These are phyloP conservation scores for Crotalus viridis DNA, from an alignment of 2,113 vertebrate species.

Conservation along the genomic window DNA sequence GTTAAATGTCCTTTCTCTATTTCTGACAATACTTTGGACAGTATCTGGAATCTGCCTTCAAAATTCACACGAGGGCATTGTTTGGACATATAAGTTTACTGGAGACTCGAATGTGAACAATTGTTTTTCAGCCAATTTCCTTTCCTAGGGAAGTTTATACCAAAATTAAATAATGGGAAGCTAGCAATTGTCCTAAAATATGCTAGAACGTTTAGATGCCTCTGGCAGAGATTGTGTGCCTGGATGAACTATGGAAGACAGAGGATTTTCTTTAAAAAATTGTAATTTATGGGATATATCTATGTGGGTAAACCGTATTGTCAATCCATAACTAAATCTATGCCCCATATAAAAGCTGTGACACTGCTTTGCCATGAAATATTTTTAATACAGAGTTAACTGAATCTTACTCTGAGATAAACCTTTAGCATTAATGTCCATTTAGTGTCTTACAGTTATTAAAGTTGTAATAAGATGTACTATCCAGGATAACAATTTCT, in stretches of 20 bases:
- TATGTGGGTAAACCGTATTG: background rate
- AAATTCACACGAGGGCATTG: background rate
- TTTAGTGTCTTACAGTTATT: background rate
- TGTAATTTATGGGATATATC: background rate
- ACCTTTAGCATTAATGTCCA: background rate
- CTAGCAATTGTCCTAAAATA: background rate
- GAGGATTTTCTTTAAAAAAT: background rate
- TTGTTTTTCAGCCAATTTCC: background rate
- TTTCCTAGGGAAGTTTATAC: background rate
- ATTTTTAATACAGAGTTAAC: background rate
- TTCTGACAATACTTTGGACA: background rate
- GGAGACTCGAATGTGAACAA: background rate
- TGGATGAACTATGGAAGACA: background rate
- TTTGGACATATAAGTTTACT: background rate
- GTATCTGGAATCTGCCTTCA: background rate
- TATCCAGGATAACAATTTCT: background rate
- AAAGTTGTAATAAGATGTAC: background rate
- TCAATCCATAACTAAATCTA: background rate
- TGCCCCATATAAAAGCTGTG: background rate
- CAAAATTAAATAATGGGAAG: background rate
- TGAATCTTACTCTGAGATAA: background rate
- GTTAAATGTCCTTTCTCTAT: background rate
- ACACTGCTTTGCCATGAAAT: background rate
- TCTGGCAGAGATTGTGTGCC: background rate
- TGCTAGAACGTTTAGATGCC: background rate